phyloP scores from a whole-genome alignment of 2,888 invertebrate species.

The Iselma pallidipennis region DNA sequence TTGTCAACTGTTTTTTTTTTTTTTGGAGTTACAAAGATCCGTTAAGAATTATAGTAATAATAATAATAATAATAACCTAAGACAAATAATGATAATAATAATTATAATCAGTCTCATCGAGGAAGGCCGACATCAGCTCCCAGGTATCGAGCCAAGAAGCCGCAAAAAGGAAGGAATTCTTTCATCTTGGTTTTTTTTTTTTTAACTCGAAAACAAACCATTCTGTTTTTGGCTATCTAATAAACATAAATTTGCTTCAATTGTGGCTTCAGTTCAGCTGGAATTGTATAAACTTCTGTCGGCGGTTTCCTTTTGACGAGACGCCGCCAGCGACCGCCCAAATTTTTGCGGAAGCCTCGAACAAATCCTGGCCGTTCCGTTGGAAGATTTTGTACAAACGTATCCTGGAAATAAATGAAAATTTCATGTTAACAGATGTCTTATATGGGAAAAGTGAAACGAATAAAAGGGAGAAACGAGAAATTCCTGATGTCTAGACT shows the following conservation, averaged over 20 bases:
- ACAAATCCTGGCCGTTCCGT: conserved; percentile 73
- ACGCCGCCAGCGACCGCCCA: conserved; percentile 84
- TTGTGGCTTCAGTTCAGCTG: conserved; percentile 84
- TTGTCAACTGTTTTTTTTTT: conserved; percentile 18
- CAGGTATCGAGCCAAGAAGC: conserved; percentile 20
- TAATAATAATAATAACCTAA: conserved; percentile 16
- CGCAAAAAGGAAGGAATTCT: conserved; percentile 19
- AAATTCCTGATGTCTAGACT: conserved; percentile 2
- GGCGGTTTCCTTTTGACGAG: conserved; percentile 83
- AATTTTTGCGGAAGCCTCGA: conserved; percentile 82
- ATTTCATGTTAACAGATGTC: conserved; percentile 28
- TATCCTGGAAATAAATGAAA: conserved; percentile 70
- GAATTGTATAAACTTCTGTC: conserved; percentile 81
- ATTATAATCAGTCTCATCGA: conserved; percentile 51
- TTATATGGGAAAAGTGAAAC: background rate
- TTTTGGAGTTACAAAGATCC: conserved; percentile 21
- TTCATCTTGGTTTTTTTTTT: background rate
- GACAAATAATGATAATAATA: conserved; percentile 22
- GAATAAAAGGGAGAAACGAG: background rate
- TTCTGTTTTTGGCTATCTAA: conserved; percentile 29
- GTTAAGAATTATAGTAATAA: conserved; percentile 27
- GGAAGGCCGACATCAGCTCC: conserved; percentile 40
- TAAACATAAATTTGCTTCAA: conserved; percentile 88
- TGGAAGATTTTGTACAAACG: conserved; percentile 71
- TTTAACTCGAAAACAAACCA: background rate